Base-by-base conservation (phyloP, 2,888 invertebrate genomes). In the Drosophila fungiperda region DNA sequence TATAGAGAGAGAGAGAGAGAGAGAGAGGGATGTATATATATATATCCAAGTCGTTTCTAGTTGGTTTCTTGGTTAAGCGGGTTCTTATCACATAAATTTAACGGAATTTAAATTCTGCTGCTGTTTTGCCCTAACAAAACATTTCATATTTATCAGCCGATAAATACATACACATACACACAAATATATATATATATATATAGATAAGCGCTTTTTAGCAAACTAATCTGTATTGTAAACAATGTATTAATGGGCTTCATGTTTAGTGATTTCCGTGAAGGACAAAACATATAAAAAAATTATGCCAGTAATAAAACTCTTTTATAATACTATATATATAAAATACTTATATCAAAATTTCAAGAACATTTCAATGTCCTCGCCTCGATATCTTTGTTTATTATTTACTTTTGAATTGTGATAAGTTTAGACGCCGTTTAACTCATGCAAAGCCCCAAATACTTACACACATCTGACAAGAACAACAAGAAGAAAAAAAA, bases 11-110 rank as follows among this genome's bases (percentile, higher is more conserved):
- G n/a, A n/a, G n/a, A n/a, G n/a, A n/a, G n/a, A 26, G 26, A 26
- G 26, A 5, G 26, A 26, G 26, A 26, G 26, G 26, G 26, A 26
- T 26, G 26, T 26, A 3, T 26, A 26, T 26, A 26, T 26, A 26
- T 26, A 29, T 29, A 29, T 15, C 1, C 7, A 8, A 17, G n/a
- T 57, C 9, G 36, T n/a, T 29, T 55, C 36, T 33, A 20, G 33
- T 59, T 20, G 4, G 38, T 32, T 55, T n/a, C 33, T 42, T 55
- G 2, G 7, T 45, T 45, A 73, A 66, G 62, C 76, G 76, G 78
- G 78, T 42, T 45, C 59, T 73, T 76, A 76, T 76, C 78, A 33
- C 20, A 33, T 9, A 8, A 60, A 35, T 49, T 38, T 42, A 29
- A 42, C 32, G 59, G 38, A 50, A 55, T 65, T 76, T 65, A 32